These are phyloP conservation scores for Sycophila sp. DNA, from an alignment of 1,140 invertebrate species.

Conservation along the genomic window DNA sequence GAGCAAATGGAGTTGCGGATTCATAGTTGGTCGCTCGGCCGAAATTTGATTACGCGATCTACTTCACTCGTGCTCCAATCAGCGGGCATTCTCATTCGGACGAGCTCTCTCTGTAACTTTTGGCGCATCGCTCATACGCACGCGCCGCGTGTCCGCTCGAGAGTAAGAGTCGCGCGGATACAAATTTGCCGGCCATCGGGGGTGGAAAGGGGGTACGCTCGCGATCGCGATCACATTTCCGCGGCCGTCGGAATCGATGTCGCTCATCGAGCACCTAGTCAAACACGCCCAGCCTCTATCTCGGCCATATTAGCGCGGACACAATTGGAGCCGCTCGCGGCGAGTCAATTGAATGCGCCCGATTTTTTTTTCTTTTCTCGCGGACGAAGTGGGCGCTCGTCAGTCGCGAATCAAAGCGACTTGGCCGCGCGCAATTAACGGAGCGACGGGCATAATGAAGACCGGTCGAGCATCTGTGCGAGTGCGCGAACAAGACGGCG, in stretches of 20 bases:
- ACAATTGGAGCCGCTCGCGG: background rate
- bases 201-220: background rate
- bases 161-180: background rate
- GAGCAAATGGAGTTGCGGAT: background rate
- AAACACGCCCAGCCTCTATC: background rate
- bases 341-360: constrained; percentile 39
- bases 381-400: too few species aligned
- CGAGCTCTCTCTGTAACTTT: constrained; percentile 17
- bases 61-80: constrained; percentile 11
- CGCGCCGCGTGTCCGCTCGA: background rate
- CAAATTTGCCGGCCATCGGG: background rate
- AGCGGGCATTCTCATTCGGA: constrained; percentile 5
- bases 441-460: constrained; percentile 53
- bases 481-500: constrained; percentile 37
- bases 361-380: too few species aligned
- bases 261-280: constrained; percentile 1
- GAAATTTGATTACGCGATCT: constrained; percentile 15
- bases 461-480: constrained; percentile 44
- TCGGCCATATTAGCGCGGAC: background rate
- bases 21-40: background rate
- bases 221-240: background rate
- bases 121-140: background rate
- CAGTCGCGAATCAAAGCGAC: too few species aligned
- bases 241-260: background rate
- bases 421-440: background rate